phyloP scores from a whole-genome alignment of 2,888 invertebrate genomes.

The Sarcophaga variegata region DNA sequence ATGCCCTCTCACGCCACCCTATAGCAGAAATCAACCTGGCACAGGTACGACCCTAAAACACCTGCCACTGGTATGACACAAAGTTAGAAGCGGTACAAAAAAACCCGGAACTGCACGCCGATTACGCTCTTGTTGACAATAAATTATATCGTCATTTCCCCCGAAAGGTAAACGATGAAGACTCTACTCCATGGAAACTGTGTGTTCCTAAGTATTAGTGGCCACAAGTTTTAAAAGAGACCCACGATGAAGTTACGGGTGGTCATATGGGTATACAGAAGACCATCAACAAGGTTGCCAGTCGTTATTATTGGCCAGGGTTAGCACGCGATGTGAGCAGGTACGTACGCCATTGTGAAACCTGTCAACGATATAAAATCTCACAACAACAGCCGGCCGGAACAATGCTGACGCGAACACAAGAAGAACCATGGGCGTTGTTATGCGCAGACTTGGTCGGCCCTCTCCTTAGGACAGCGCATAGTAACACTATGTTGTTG shows the following conservation, averaged over 20 bases:
- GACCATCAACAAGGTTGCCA: background rate
- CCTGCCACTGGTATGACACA: background rate
- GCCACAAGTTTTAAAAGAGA: conserved; percentile 21
- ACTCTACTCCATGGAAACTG: background rate
- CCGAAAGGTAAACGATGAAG: background rate
- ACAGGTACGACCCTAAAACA: background rate
- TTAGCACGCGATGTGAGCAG: conserved; percentile 28
- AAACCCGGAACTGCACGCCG: background rate
- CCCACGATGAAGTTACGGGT: conserved; percentile 16
- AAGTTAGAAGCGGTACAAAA: background rate
- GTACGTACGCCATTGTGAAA: conserved; percentile 16
- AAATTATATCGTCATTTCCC: conserved; percentile 31
- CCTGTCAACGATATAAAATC: conserved; percentile 34
- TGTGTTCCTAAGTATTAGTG: too few species aligned
- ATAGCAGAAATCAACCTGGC: background rate
- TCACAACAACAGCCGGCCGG: conserved; percentile 28
- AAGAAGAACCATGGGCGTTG: conserved; percentile 30
- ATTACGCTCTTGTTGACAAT: conserved; percentile 10
- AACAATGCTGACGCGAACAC: conserved; percentile 24
- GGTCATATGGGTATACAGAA: conserved; percentile 30
- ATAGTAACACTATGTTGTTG: background rate
- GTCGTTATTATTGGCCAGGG: conserved; percentile 24
- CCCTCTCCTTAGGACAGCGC: conserved; percentile 1
- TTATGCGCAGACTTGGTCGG: background rate
- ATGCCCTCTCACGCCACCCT: conserved; percentile 37